These are phyloP conservation scores for Thysanoteuthis rhombus DNA, from an alignment of 2,888 invertebrate genomes.

Conservation along the genomic window DNA sequence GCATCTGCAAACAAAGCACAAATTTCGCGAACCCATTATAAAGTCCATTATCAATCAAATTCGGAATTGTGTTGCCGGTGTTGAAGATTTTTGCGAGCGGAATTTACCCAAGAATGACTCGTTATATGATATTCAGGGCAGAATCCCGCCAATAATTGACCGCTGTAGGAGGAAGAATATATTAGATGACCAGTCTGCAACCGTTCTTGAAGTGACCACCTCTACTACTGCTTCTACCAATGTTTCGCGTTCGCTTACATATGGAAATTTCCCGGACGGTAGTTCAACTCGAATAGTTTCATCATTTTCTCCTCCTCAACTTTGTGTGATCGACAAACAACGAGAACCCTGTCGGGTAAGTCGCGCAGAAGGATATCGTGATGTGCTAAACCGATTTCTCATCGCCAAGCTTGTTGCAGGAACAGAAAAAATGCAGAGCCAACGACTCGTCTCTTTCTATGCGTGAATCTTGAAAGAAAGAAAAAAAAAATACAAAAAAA, in stretches of 20 bases:
- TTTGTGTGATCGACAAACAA: background rate
- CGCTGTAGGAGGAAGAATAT: background rate
- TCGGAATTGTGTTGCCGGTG: background rate
- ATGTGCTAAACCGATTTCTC: background rate
- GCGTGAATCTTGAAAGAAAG: background rate
- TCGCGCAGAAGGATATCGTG: background rate
- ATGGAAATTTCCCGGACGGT: too few species aligned
- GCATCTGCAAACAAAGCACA: background rate
- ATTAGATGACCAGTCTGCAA: background rate
- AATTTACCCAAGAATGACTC: constrained; percentile 22
- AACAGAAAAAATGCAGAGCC: background rate
- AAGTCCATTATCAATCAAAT: constrained; percentile 17
- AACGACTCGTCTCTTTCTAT: background rate
- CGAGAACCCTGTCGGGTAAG: background rate
- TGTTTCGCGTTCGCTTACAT: background rate
- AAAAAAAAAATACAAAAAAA: too few species aligned
- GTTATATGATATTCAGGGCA: background rate
- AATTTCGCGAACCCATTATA: background rate
- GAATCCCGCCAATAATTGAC: background rate
- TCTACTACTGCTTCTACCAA: background rate
- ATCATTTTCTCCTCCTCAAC: background rate
- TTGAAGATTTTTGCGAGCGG: constrained; percentile 20
- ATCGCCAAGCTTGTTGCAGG: too few species aligned
- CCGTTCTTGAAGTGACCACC: background rate
- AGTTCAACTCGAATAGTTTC: background rate